These are phyloP conservation scores for Brachionus asplanchnoidis DNA, from an alignment of 1,140 invertebrate genomes.

Conservation along the genomic window DNA sequence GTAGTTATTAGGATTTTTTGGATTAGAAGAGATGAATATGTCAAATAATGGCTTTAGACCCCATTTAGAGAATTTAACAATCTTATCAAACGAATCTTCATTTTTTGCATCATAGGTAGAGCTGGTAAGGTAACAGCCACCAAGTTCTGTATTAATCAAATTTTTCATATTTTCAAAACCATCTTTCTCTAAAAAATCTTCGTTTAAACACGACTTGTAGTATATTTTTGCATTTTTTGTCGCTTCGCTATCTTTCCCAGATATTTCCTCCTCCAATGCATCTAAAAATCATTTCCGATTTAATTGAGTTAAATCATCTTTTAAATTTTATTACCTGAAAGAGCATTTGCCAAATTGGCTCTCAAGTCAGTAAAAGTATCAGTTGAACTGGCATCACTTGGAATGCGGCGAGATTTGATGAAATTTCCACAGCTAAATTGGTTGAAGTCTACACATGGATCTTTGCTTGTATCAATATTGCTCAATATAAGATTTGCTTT, in stretches of 20 bases:
- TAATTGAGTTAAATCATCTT: neutral
- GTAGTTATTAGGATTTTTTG: constrained; percentile 20
- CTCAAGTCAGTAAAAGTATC: constrained; percentile 37
- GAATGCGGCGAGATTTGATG: constrained; percentile 9
- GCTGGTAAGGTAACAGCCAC: neutral
- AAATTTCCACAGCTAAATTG: constrained; percentile 32
- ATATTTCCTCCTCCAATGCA: neutral
- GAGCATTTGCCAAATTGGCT: neutral
- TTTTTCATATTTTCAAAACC: neutral
- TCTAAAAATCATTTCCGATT: neutral
- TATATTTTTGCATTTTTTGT: constrained; percentile 66
- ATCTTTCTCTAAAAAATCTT: constrained; percentile 58
- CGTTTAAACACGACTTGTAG: constrained; percentile 78
- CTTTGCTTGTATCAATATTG: constrained; percentile 5
- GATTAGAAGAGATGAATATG: constrained; percentile 31
- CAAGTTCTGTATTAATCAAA: neutral
- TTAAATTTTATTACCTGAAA: neutral
- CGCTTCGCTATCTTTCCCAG: constrained; percentile 49
- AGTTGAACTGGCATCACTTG: neutral
- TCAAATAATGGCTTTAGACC: constrained; percentile 33
- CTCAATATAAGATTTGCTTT: constrained; percentile 13
- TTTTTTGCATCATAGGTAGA: neutral
- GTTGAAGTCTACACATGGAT: constrained; percentile 38
- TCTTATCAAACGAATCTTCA: neutral
- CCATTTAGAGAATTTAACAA: neutral